A percentile compares a stretch with the other conserved stretches of the same genome.
phyloP scores from a whole-genome alignment of 2,797 vertebrate species.

The Sardinella longiceps region DNA sequence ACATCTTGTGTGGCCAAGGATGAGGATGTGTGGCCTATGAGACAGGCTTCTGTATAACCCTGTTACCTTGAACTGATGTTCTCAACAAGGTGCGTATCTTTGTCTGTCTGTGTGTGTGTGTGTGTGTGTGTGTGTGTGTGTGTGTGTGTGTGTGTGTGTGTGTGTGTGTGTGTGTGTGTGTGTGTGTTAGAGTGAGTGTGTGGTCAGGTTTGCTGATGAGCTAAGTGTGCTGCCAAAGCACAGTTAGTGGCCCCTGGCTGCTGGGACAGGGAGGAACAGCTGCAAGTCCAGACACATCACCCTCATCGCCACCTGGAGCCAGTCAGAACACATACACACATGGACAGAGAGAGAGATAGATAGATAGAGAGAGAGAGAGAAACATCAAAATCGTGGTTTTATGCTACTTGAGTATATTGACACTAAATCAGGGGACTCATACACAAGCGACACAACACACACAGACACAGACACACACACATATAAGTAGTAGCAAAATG shows the following conservation, averaged over 20 bases:
- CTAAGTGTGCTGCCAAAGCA: slow-evolving; percentile 45
- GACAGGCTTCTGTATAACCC: slow-evolving; percentile 37
- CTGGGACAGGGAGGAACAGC: slow-evolving; percentile 49
- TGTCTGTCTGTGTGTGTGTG: neutral
- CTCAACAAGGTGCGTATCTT: neutral
- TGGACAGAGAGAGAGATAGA: slow-evolving; percentile 1
- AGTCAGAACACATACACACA: slow-evolving; percentile 33
- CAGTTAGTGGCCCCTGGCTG: slow-evolving; percentile 33
- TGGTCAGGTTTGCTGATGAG: slow-evolving; percentile 57
- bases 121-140: neutral
- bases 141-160: neutral
- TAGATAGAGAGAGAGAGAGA: no score
- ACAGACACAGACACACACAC: neutral
- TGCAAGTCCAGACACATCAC: slow-evolving; percentile 43
- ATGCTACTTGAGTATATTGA: no score
- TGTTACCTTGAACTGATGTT: neutral
- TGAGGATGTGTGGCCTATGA: slow-evolving; percentile 43
- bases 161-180: slow-evolving; percentile 38
- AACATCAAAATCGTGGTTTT: no score
- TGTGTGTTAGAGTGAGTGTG: neutral
- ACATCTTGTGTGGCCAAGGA: slow-evolving; percentile 35
- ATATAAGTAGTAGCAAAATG: no score
- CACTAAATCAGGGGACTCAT: no score
- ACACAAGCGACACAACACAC: neutral
- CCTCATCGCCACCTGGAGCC: slow-evolving; percentile 45